Percentiles rank a stretch among this genome's conserved stretches.
Evolutionary conservation across 2,113 vertebrate genomes (phyloP).

Genomic region (Pedionomus torquatus): DNA sequence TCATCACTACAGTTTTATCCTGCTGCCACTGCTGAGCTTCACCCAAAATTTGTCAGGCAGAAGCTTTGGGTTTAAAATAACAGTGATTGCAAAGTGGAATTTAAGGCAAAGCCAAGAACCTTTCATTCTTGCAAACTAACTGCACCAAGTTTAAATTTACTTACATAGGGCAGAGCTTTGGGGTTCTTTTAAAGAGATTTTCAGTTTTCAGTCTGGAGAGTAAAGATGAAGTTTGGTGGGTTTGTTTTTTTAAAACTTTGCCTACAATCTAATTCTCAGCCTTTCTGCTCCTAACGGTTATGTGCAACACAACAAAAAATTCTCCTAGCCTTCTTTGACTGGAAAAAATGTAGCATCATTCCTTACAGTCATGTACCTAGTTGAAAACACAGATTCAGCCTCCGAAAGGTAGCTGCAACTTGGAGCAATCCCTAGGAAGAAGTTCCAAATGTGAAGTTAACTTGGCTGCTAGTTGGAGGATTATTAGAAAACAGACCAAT

Average conservation of each 20-base stretch:
- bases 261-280: neutral
- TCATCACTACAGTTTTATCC: neutral
- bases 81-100: neutral
- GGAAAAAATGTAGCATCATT: neutral
- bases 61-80: constrained; percentile 28
- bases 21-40: constrained; percentile 23
- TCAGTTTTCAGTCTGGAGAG: neutral
- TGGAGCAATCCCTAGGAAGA: neutral
- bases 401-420: neutral
- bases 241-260: neutral
- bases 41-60: neutral
- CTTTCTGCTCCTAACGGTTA: neutral
- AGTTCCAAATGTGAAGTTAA: neutral
- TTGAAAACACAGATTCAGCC: neutral
- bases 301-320: neutral
- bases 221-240: neutral
- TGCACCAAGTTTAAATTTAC: neutral
- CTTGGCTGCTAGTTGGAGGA: neutral
- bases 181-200: neutral
- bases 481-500: neutral
- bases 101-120: constrained; percentile 7
- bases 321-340: neutral
- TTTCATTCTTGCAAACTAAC: neutral
- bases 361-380: neutral
- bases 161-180: neutral